Evolutionary conservation across 2,888 invertebrate genomes (phyloP), one percentile per base, ranked within the genome.

Genomic region (Protula sp.): DNA sequence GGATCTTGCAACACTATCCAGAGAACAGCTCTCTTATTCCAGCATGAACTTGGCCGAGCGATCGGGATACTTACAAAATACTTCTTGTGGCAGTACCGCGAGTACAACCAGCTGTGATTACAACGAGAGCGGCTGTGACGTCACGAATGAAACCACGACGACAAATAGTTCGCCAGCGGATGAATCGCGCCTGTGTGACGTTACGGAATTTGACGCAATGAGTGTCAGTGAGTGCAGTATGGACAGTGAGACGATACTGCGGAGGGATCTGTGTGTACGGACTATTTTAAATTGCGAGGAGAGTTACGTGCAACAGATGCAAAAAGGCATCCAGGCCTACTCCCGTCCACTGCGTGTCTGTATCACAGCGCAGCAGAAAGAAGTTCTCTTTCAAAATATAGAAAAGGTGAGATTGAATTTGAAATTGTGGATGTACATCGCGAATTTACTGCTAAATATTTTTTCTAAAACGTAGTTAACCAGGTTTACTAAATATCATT

Each of bases 241-340:
- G 9, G 19, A 38, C 19, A 38, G 38, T 38, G 38, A 38, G 19
- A 38, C 9, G 9, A 19, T 14, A 38, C 38, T 38, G 9, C 9
- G 38, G 38, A 9, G 38, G 38, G 38, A 38, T 19, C 19, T 38
- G 19, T 14, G 38, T 38, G 38, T 38, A 38, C 38, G 38, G 9
- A 38, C 38, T 14, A 14, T 50, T 22, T 19, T 50, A 5, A 14
- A 50, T 5, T 38, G 38, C 24, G 77, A 77, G 62, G 62, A 72
- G 14, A 73, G 74, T 54, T 76, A 72, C 59, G 72, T 74, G 19
- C 71, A 74, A 57, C 65, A 70, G 54, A 77, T 77, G 77, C 73
- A 74, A 61, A 66, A 67, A 58, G 77, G 75, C 50, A 73, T 76
- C 54, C 72, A 74, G 64, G 61, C 73, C 48, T 77, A 72, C 59